Evolutionary conservation across 2,888 invertebrate species (phyloP), one percentile per base, ranked within the genome.

Genomic region (Prenolepis imparis): DNA sequence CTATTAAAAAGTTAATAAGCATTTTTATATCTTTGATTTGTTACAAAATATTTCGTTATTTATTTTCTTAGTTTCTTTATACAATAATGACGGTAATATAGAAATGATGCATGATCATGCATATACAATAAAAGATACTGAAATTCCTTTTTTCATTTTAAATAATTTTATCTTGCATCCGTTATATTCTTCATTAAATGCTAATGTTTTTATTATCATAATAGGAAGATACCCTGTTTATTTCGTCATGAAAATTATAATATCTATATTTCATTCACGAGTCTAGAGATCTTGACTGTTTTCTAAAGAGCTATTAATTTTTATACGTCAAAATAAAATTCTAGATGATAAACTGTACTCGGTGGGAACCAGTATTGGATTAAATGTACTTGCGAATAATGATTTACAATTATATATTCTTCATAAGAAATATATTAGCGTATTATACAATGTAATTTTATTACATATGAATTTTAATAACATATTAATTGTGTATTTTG

Each of bases 181-280:
- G 72, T 86, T 78, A 70, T 11, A 15, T 64, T 74, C 18, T 63
- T 11, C 8, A 82, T 73, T 73, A 72, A 41, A 57, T 39, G 18
- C 15, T 39, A 39, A 36, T 59, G 9, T 44, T 48, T 36, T 63
- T 36, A 32, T 67, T 67, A 63, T 75, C 57, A 57, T 87, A 86
- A 84, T 83, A 74, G 74, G 90, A 90, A 81, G 77, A 80, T 90
- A 90, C 90, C 90, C 90, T 91, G 91, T 90, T 64, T 77, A 66
- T 86, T 55, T 67, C 57, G 24, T 63, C 66, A 72, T 70, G 39
- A 82, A 61, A 41, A 80, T 52, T 78, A 32, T 67, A 55, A 15
- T 66, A 44, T 32, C 1, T 1, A 59, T 44, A 15, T 24, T 70
- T 80, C 44, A 28, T 11, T 74, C 8, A 81, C 41, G 24, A 83